Conservation (phyloP, 1,140 invertebrate genomes). For the Zaprionus tsacasi region DNA sequence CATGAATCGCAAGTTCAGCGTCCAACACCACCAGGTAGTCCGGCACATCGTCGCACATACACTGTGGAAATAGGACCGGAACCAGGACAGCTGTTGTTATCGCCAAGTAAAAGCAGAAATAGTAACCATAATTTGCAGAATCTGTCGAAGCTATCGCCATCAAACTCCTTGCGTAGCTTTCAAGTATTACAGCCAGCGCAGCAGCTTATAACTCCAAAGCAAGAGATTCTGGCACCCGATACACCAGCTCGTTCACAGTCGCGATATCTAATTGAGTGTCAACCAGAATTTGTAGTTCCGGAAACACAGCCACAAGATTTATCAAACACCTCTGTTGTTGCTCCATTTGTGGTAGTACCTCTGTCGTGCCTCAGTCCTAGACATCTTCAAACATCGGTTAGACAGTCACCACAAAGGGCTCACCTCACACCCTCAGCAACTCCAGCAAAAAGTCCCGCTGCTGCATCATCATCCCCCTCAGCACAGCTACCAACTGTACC, state of each 20-base stretch:
- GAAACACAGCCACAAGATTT: conserved; percentile 57
- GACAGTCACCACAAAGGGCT: background rate
- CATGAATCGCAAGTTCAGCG: background rate
- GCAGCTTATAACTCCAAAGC: background rate
- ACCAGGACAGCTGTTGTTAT: conserved; percentile 35
- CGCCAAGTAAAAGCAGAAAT: conserved; percentile 4
- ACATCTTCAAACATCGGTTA: background rate
- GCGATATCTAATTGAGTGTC: background rate
- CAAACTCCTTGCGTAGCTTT: background rate
- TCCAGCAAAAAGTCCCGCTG: background rate
- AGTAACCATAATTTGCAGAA: background rate
- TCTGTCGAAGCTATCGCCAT: background rate
- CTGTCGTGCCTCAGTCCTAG: conserved; percentile 5
- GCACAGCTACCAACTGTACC: background rate
- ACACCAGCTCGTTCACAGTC: conserved; percentile 21
- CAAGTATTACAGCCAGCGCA: background rate
- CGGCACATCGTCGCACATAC: conserved; percentile 23
- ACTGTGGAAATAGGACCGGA: conserved; percentile 39
- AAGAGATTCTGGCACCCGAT: conserved; percentile 18
- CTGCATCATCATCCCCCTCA: background rate
- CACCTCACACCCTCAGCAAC: background rate
- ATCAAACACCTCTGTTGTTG: conserved; percentile 17
- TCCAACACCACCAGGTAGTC: background rate
- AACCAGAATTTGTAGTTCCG: conserved; percentile 50
- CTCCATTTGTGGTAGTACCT: conserved; percentile 22